These are phyloP conservation scores for Choristoneura fumiferana DNA, from an alignment of 1,140 invertebrate species.

Conservation along the genomic window DNA sequence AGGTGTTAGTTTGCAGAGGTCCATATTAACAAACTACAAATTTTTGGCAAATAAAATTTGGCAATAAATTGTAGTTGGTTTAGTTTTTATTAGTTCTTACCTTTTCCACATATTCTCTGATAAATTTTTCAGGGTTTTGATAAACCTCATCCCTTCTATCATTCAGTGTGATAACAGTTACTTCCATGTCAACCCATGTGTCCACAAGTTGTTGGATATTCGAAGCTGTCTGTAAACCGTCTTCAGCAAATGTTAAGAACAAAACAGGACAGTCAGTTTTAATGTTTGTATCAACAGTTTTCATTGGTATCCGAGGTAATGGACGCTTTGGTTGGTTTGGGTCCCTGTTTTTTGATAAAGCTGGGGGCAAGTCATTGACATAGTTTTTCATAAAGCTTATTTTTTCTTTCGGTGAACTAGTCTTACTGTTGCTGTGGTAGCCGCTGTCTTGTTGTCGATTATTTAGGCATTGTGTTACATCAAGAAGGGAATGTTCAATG, in stretches of 20 bases:
- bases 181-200: slow-evolving; percentile 52
- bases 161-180: slow-evolving; percentile 65
- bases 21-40: too few species aligned
- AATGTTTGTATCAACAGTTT: slow-evolving; percentile 35
- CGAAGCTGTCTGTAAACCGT: slow-evolving; percentile 65
- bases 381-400: slow-evolving; percentile 62
- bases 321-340: slow-evolving; percentile 47
- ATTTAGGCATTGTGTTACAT: slow-evolving; percentile 54
- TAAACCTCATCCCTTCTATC: slow-evolving; percentile 63
- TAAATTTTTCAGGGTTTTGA: slow-evolving; percentile 72
- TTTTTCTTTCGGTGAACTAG: slow-evolving; percentile 47
- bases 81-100: too few species aligned
- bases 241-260: slow-evolving; percentile 70
- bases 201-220: slow-evolving; percentile 63
- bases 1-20: too few species aligned
- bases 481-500: slow-evolving; percentile 57
- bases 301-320: slow-evolving; percentile 38
- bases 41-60: too few species aligned
- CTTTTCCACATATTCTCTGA: slow-evolving; percentile 75
- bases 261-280: slow-evolving; percentile 56
- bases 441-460: slow-evolving; percentile 64
- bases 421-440: slow-evolving; percentile 62
- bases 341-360: slow-evolving; percentile 60
- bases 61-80: too few species aligned
- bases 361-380: slow-evolving; percentile 61